phyloP scores from a whole-genome alignment of 2,797 vertebrate genomes.

The Buceros bicornis region DNA sequence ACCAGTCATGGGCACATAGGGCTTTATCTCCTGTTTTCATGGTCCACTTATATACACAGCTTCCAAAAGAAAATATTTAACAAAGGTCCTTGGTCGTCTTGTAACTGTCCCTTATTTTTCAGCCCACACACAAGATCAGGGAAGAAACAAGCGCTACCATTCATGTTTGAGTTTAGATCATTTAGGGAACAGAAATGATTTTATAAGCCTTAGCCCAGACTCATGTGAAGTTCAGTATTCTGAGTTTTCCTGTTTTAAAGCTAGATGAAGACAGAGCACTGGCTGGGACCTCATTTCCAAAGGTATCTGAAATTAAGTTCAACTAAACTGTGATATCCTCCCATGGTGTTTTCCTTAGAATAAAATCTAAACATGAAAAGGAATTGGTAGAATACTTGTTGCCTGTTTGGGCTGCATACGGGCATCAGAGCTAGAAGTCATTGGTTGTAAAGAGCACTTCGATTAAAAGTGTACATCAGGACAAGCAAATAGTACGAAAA shows the following conservation, averaged over 20 bases:
- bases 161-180: background rate
- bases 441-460: background rate
- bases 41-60: background rate
- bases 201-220: background rate
- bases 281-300: background rate
- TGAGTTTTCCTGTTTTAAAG: background rate
- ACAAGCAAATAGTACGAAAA: slow-evolving; percentile 6
- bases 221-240: background rate
- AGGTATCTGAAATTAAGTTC: background rate
- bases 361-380: background rate
- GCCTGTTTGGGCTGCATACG: background rate
- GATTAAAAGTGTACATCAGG: slow-evolving; percentile 12
- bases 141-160: background rate
- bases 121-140: background rate
- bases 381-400: background rate
- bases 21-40: background rate
- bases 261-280: background rate
- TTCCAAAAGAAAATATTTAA: background rate
- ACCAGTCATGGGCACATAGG: background rate
- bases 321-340: background rate
- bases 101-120: background rate
- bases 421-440: background rate
- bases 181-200: background rate
- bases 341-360: background rate
- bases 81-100: background rate